These are phyloP conservation scores for Scolopax mira DNA, from an alignment of 2,113 vertebrate genomes.

Conservation along the genomic window DNA sequence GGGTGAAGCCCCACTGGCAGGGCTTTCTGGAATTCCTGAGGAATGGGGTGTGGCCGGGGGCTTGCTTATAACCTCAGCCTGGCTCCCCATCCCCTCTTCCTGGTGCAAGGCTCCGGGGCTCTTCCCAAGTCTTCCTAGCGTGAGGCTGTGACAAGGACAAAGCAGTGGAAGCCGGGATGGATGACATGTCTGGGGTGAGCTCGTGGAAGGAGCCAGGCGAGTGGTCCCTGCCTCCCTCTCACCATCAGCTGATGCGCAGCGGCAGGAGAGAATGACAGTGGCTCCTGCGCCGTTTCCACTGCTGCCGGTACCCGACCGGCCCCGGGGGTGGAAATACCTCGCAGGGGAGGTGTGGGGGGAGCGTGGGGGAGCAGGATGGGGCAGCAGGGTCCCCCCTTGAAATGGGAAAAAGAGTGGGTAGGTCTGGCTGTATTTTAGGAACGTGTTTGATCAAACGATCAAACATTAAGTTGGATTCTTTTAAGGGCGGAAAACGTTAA, in stretches of 20 bases:
- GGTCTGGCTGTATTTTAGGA: background rate
- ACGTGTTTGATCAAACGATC: no score
- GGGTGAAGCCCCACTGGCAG: conserved; percentile 38
- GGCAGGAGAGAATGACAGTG: conserved; percentile 35
- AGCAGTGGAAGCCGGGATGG: background rate
- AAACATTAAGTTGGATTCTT: background rate
- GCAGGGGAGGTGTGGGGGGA: background rate
- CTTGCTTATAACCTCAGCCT: background rate
- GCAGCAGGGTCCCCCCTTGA: background rate
- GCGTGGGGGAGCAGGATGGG: background rate
- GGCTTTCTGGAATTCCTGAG: conserved; percentile 44
- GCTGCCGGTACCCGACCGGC: background rate
- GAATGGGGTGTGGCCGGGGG: conserved; percentile 13
- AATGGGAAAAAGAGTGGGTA: background rate
- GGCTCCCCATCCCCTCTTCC: background rate
- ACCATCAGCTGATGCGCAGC: conserved; percentile 4
- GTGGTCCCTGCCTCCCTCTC: background rate
- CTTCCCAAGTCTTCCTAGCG: background rate
- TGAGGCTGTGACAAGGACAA: background rate
- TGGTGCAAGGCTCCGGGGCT: background rate
- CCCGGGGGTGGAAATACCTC: background rate
- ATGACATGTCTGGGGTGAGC: background rate
- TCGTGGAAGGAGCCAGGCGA: background rate
- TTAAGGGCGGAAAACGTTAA: background rate
- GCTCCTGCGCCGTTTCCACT: background rate